Evolutionary conservation across 2,888 invertebrate species (phyloP).

Genomic region (Syrista parreyssii): DNA sequence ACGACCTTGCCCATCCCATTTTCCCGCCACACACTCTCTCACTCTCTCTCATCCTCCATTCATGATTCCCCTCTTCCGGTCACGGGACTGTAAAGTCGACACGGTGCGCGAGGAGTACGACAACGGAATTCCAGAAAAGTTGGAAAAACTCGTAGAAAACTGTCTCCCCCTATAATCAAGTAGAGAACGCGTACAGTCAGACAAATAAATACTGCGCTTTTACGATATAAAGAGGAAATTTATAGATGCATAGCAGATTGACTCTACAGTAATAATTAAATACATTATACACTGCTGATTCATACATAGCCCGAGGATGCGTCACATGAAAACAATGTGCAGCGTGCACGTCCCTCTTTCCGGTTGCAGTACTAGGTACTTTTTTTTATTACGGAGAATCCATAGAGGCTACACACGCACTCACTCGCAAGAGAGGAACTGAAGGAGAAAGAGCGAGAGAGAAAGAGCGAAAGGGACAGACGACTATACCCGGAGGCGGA

Average conservation of each 20-base stretch:
- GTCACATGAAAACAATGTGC: slow-evolving; percentile 14
- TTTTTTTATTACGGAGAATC: slow-evolving; percentile 30
- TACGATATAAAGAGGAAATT: background rate
- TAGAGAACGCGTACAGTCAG: background rate
- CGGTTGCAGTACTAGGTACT: slow-evolving; percentile 16
- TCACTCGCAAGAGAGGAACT: background rate
- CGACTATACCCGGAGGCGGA: slow-evolving; percentile 31
- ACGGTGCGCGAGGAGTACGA: background rate
- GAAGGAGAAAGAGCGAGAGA: background rate
- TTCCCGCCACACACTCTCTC: background rate
- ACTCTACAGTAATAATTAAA: background rate
- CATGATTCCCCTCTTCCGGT: background rate
- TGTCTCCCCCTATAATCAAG: background rate
- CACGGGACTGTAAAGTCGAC: background rate
- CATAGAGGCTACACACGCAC: slow-evolving; percentile 37
- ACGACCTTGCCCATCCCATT: background rate
- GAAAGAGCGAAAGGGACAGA: background rate
- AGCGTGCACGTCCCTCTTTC: slow-evolving; percentile 11
- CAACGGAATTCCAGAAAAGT: background rate
- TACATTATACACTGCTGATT: background rate
- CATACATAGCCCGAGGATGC: background rate
- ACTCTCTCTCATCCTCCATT: background rate
- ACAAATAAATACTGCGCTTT: background rate
- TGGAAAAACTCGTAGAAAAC: background rate
- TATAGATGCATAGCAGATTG: background rate